These are phyloP conservation scores for Malthinus seriepunctatus DNA, from an alignment of 2,888 invertebrate species.

Conservation along the genomic window DNA sequence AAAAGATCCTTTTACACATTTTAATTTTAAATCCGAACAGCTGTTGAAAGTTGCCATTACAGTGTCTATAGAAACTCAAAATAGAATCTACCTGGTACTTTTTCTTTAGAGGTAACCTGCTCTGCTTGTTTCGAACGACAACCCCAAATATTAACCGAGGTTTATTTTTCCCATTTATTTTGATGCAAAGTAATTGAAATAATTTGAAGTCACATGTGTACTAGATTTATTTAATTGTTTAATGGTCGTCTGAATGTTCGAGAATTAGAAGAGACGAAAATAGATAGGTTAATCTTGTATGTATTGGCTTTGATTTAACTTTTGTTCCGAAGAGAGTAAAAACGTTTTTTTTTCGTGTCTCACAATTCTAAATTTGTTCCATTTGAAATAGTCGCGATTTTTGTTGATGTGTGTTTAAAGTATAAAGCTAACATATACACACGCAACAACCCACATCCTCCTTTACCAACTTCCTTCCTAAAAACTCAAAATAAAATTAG, in stretches of 20 bases:
- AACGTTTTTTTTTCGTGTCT: too few species aligned
- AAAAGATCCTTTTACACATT: conserved; percentile 4
- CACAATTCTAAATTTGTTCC: too few species aligned
- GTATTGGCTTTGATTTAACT: too few species aligned
- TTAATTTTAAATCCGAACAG: conserved; percentile 13
- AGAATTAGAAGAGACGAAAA: too few species aligned
- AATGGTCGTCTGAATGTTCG: too few species aligned
- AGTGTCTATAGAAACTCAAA: neutral
- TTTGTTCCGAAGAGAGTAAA: too few species aligned
- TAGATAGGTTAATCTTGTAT: too few species aligned
- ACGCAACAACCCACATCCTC: conserved; percentile 26
- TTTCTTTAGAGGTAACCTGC: conserved; percentile 11
- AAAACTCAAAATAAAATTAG: conserved; percentile 16
- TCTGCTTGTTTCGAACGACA: conserved; percentile 1
- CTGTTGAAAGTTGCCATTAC: neutral
- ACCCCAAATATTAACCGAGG: neutral
- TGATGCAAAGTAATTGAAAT: too few species aligned
- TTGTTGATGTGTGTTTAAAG: too few species aligned
- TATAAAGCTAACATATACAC: neutral
- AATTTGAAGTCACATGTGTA: too few species aligned
- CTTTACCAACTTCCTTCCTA: conserved; percentile 22
- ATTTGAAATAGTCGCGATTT: too few species aligned
- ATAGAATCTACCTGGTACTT: conserved; percentile 5
- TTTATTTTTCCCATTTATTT: neutral
- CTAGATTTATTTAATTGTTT: too few species aligned